Conservation (phyloP, 2,113 vertebrate genomes). For the Paramisgurnus dabryanus region DNA sequence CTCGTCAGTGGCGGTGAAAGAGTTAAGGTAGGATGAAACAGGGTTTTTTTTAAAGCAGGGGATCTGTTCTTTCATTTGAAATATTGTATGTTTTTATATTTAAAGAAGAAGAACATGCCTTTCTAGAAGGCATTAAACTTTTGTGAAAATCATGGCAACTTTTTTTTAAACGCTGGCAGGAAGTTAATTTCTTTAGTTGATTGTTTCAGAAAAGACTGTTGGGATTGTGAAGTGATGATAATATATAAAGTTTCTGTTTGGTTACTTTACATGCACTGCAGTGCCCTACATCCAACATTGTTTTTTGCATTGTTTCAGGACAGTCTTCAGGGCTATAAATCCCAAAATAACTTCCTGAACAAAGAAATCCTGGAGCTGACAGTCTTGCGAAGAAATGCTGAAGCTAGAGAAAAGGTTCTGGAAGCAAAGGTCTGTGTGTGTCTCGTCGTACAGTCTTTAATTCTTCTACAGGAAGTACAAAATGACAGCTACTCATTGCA, state of each 20-base stretch:
- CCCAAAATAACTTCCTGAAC: constrained; percentile 97
- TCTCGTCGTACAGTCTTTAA: not conserved
- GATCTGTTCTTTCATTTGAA: too few species aligned
- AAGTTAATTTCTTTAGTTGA: too few species aligned
- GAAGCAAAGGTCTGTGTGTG: constrained; percentile 83
- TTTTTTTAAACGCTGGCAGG: too few species aligned
- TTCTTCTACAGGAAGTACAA: not conserved
- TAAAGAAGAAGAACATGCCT: too few species aligned
- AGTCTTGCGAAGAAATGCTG: constrained; percentile 86
- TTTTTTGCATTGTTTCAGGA: constrained; percentile 75
- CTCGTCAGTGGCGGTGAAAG: too few species aligned
- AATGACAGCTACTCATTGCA: not conserved
- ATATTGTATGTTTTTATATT: too few species aligned
- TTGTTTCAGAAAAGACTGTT: too few species aligned
- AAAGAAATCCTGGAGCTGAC: constrained; percentile 97
- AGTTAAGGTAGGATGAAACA: too few species aligned
- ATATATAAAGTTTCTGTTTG: not conserved
- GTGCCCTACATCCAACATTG: not conserved
- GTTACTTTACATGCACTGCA: not conserved
- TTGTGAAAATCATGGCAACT: too few species aligned
- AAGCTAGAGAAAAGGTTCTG: constrained; percentile 84
- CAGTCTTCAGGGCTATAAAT: constrained; percentile 92
- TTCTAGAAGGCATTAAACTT: too few species aligned
- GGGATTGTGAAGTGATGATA: not conserved
- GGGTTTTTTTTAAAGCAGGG: too few species aligned